These are phyloP conservation scores for Drosophila maculinotata DNA, from an alignment of 2,888 invertebrate genomes.

Conservation along the genomic window DNA sequence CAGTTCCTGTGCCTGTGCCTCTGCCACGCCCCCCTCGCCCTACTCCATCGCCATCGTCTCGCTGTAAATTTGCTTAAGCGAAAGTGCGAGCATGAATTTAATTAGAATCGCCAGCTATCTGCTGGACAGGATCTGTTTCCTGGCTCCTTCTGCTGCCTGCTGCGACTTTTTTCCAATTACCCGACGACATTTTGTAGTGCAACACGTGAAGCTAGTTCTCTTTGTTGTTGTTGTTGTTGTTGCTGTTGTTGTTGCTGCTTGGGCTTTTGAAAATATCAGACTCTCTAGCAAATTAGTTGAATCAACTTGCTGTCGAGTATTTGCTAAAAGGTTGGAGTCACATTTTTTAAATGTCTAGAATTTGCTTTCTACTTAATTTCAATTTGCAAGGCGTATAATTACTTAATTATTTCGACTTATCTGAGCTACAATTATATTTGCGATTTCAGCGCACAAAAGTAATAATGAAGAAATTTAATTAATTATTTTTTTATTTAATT, in stretches of 20 bases:
- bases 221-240: neutral
- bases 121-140: slow-evolving; percentile 55
- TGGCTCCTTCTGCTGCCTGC: neutral
- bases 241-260: slow-evolving; percentile 10
- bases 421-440: too few relatives aligned
- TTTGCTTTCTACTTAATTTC: slow-evolving; percentile 15
- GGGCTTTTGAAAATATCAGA: slow-evolving; percentile 31
- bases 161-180: slow-evolving; percentile 50
- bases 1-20: slow-evolving; percentile 26
- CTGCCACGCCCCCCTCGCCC: slow-evolving; percentile 9
- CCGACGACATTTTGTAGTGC: slow-evolving; percentile 49
- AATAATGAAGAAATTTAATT: neutral
- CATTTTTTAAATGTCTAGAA: slow-evolving; percentile 1
- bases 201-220: slow-evolving; percentile 50
- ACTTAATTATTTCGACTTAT: slow-evolving; percentile 17
- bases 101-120: slow-evolving; percentile 72
- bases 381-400: slow-evolving; percentile 20
- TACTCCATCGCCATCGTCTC: slow-evolving; percentile 7
- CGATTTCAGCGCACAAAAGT: neutral
- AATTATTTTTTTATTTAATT: neutral
- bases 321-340: slow-evolving; percentile 29
- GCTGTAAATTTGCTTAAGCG: slow-evolving; percentile 78
- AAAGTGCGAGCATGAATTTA: slow-evolving; percentile 78
- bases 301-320: slow-evolving; percentile 49
- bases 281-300: slow-evolving; percentile 63